Base-by-base conservation (phyloP, 2,888 invertebrate genomes). In the Drosophila rellima region DNA sequence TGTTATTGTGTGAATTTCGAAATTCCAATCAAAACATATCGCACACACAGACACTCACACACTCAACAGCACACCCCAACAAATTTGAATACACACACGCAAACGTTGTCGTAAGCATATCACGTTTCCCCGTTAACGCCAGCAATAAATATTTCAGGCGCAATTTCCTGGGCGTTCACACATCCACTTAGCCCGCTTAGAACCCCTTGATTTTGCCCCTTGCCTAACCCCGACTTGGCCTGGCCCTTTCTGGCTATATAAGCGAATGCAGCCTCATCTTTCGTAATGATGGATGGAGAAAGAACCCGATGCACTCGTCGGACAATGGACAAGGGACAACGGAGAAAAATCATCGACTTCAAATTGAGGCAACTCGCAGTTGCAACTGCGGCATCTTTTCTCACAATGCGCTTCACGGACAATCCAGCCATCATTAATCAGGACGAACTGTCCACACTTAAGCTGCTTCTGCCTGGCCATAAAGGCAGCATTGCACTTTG, bases 121-220 rank as follows among this genome's bases (percentile, higher is more conserved):
- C 83, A 83, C 83, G 90, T 83, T 79, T 66, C 47, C 63, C 74
- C 33, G 73, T 85, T 88, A 89, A 85, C 67, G 67, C 65, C 57
- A 48, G 66, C 66, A 71, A 84, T 84, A 84, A 89, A 84, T 88
- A 89, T 89, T 89, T 84, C 73, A 85, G 50, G 52, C 72, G 55
- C 88, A 88, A 89, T 88, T 89, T 73, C 56, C 54, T 67, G 76
- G 84, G 78, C 74, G 89, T 87, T 68, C 70, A 80, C 74, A 64
- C 77, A 57, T 62, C 65, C 81, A 82, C 81, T 83, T 82, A 77
- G 65, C 42, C 31, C 29, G 10, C 47, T 48, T 44, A 23, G 54
- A 35, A 48, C 18, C 57, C 55, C 57, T 56, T 51, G n/a, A 18
- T 7, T 26, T 20, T 11, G 42, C n/a, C 29, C 42, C n/a, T 23